Evolutionary conservation across 2,113 vertebrate species (phyloP), one percentile per base, ranked within the genome.

Genomic region (Gracilinanus agilis): DNA sequence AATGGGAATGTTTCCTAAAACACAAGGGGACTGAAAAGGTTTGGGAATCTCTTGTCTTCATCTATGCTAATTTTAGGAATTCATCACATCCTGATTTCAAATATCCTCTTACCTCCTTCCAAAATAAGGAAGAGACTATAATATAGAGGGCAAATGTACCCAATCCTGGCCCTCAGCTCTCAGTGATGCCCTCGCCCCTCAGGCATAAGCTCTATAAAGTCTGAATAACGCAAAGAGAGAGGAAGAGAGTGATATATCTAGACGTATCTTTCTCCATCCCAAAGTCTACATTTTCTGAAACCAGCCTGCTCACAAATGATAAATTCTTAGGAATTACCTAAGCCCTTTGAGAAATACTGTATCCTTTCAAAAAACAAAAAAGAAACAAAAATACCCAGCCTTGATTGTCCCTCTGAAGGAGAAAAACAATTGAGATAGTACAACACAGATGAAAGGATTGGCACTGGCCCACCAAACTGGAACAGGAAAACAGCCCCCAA

Each of bases 91-190:
- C n/a, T 83, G 34, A 40, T 40, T 83, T 83, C n/a, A 83, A 58
- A 58, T 58, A 58, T 58, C 24, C 24, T 27, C 25, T 58, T 58
- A 58, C 56, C 56, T 27, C 25, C 56, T 58, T 58, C 9, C 25
- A 27, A 40, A 25, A 24, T 10, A 53, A 27, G 8, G 27, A 34
- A 91, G 24, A n/a, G 53, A 24, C 29, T 34, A 55, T 83, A 24
- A 0, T 44, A 34, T 0, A 8, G 24, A 16, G 55, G 49, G 40
- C 13, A 1, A 5, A 0, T 12, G 11, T 83, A 40, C 16, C 21
- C 23, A 83, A 83, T 6, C n/a, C n/a, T 75, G 34, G 34, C 67
- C 16, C 67, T 83, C 21, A 40, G 7, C 19, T 83, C 19, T 83
- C 67, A 83, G 19, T 40, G 92, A 25, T 55, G 44, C 75, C 24